Conservation (phyloP, 2,113 vertebrate species). For the Plectropomus leopardus region DNA sequence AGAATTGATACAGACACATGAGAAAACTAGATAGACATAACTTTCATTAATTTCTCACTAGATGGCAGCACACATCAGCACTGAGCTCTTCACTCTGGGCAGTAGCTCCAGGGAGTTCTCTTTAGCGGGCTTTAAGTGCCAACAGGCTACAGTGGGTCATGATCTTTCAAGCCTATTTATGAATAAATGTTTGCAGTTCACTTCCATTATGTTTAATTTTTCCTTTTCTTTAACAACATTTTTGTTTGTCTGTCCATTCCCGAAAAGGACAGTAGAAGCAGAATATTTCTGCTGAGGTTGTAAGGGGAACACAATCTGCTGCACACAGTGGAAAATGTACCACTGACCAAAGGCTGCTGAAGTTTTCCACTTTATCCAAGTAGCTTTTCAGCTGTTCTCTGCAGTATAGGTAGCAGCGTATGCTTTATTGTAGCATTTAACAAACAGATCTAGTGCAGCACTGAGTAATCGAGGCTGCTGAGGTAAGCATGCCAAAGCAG, state of each 20-base stretch:
- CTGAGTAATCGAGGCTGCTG: slow-evolving; percentile 59
- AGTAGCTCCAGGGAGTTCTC: background rate
- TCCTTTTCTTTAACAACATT: slow-evolving; percentile 24
- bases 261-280: slow-evolving; percentile 16
- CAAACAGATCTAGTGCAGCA: slow-evolving; percentile 37
- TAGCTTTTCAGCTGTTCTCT: slow-evolving; percentile 38
- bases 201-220: background rate
- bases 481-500: slow-evolving; percentile 58
- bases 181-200: background rate
- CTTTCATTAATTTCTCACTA: slow-evolving; percentile 57
- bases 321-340: slow-evolving; percentile 45
- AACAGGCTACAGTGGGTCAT: background rate
- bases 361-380: slow-evolving; percentile 45
- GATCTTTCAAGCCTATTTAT: slow-evolving; percentile 8
- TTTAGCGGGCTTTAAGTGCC: background rate
- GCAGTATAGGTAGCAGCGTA: background rate
- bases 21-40: background rate
- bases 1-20: background rate
- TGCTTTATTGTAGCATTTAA: slow-evolving; percentile 24
- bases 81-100: slow-evolving; percentile 1
- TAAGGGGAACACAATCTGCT: slow-evolving; percentile 21
- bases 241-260: slow-evolving; percentile 24
- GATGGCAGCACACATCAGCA: slow-evolving; percentile 73
- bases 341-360: slow-evolving; percentile 42
- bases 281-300: slow-evolving; percentile 50